Evolutionary conservation across 2,888 invertebrate genomes (phyloP).

Genomic region (Calameuta filiformis): DNA sequence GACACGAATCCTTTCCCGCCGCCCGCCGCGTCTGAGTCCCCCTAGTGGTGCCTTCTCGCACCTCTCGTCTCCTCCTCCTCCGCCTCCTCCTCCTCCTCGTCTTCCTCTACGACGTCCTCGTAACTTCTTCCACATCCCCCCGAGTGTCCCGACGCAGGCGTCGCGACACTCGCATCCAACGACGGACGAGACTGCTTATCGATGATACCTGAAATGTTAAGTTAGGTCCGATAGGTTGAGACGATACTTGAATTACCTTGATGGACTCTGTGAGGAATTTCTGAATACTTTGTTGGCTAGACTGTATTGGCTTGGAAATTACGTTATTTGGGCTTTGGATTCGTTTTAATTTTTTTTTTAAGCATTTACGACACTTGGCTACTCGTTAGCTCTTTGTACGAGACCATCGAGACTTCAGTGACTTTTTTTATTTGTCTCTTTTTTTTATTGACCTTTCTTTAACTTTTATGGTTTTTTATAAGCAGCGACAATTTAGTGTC

Average conservation of each 20-base stretch:
- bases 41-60: conserved; percentile 64
- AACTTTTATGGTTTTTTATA: neutral
- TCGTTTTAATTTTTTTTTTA: neutral
- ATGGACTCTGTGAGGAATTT: neutral
- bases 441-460: conserved; percentile 1
- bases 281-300: neutral
- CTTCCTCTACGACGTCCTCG: neutral
- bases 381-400: neutral
- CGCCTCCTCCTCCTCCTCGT: neutral
- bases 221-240: neutral
- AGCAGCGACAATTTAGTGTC: neutral
- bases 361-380: neutral
- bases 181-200: neutral
- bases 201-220: neutral
- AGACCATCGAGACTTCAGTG: conserved; percentile 22
- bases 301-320: neutral
- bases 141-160: neutral
- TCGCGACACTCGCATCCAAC: neutral
- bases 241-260: neutral
- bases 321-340: neutral
- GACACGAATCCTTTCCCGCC: conserved; percentile 67
- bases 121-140: neutral
- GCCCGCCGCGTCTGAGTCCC: conserved; percentile 66
- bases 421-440: neutral
- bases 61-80: conserved; percentile 29